A percentile compares a stretch with the other conserved stretches of the same genome.
Conservation (phyloP, 2,797 vertebrate genomes). For the Trematomus bernacchii region DNA sequence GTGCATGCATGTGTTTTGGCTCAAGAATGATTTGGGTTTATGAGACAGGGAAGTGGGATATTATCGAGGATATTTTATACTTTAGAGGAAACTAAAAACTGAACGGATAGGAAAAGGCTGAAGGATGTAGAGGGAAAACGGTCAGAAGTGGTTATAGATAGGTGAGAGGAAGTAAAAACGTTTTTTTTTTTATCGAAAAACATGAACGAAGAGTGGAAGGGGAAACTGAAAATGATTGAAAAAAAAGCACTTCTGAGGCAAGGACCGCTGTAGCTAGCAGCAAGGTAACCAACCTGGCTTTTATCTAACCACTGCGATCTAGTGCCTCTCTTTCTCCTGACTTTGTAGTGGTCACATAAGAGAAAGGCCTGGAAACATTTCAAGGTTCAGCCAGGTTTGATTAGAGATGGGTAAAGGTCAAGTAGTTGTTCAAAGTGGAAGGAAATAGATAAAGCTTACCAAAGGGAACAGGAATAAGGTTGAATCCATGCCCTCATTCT, state of each 20-base stretch:
- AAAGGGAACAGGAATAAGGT: constrained; percentile 46
- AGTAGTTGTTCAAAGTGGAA: constrained; percentile 61
- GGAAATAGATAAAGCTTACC: constrained; percentile 44
- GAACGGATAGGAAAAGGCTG: constrained; percentile 77
- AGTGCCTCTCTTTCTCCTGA: constrained; percentile 33
- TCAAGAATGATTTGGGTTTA: constrained; percentile 51
- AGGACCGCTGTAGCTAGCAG: constrained; percentile 29
- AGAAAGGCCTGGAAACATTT: constrained; percentile 64
- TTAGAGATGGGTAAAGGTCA: constrained; percentile 68
- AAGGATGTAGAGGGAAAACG: constrained; percentile 22
- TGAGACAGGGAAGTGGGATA: constrained; percentile 44
- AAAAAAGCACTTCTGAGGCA: constrained; percentile 9
- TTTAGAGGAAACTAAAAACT: constrained; percentile 60
- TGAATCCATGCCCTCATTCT: constrained; percentile 52
- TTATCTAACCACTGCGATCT: constrained; percentile 55
- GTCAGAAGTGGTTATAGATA: constrained; percentile 4
- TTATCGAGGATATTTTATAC: constrained; percentile 69
- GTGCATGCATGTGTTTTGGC: constrained; percentile 46
- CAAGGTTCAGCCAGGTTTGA: constrained; percentile 71
- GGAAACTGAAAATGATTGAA: constrained; percentile 14
- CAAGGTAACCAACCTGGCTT: constrained; percentile 50
- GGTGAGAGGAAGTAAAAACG: constrained; percentile 24
- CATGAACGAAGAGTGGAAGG: constrained; percentile 30
- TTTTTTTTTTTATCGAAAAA: constrained; percentile 34
- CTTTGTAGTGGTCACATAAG: constrained; percentile 52